Percentiles rank a stretch among this genome's conserved stretches.
phyloP scores from a whole-genome alignment of 1,140 invertebrate species.

The Gryllus bimaculatus region DNA sequence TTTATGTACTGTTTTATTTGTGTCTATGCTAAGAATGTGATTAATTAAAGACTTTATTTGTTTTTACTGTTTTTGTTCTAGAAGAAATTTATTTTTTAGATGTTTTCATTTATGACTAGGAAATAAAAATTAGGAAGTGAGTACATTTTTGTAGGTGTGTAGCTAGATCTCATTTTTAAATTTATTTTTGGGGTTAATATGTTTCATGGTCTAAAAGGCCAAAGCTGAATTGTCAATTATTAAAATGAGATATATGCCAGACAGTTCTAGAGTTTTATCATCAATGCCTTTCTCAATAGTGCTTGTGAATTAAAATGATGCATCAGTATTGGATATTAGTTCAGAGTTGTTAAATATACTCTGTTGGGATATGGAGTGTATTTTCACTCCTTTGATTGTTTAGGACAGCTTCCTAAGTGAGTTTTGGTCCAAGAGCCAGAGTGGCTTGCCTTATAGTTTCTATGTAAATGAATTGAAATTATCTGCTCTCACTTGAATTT shows the following conservation, averaged over 20 bases:
- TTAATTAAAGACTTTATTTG: not conserved
- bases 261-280: not conserved
- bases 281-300: not conserved
- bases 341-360: too few species aligned
- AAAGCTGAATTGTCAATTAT: slow-evolving; percentile 8
- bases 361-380: too few species aligned
- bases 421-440: too few species aligned
- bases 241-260: not conserved
- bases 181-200: slow-evolving; percentile 5
- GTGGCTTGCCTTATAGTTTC: too few species aligned
- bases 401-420: too few species aligned
- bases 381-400: too few species aligned
- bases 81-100: not conserved
- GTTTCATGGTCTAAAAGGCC: not conserved
- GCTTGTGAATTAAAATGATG: not conserved
- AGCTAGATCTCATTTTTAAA: slow-evolving; percentile 7
- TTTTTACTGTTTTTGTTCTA: not conserved
- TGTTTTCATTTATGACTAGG: not conserved
- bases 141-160: not conserved
- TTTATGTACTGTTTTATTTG: not conserved
- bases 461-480: not conserved
- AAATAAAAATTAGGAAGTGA: not conserved
- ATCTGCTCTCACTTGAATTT: not conserved
- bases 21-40: not conserved
- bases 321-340: not conserved